These are phyloP conservation scores for Petrolisthes manimaculis DNA, from an alignment of 2,888 invertebrate genomes.

Conservation along the genomic window DNA sequence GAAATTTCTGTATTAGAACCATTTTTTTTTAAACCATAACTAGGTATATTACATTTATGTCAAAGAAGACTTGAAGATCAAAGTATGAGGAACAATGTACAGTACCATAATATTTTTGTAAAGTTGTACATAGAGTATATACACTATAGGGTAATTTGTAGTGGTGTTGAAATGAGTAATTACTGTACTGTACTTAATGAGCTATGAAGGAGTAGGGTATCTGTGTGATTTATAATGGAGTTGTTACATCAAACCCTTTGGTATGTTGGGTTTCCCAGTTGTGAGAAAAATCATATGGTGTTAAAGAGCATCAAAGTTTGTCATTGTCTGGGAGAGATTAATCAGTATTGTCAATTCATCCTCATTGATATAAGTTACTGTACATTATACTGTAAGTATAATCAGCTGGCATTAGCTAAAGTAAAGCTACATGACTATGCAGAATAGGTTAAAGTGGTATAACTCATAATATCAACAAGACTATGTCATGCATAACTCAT, in stretches of 20 bases:
- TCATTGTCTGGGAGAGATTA: no score
- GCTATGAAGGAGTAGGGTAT: neutral
- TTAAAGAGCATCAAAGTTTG: no score
- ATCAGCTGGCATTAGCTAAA: no score
- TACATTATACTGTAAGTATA: no score
- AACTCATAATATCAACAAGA: no score
- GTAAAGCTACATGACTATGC: no score
- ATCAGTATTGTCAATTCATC: no score
- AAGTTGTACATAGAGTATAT: conserved; percentile 40
- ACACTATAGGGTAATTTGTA: conserved; percentile 29
- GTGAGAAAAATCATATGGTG: no score
- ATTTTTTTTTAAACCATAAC: conserved; percentile 33
- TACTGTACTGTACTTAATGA: neutral
- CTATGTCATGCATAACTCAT: no score
- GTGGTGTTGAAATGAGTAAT: neutral
- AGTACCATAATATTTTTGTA: conserved; percentile 45
- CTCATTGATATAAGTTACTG: no score
- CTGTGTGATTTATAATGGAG: neutral
- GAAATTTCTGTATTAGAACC: conserved; percentile 27
- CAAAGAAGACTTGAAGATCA: conserved; percentile 32
- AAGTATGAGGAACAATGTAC: conserved; percentile 33
- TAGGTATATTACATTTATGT: neutral
- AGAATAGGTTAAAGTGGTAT: no score
- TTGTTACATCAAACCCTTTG: neutral
- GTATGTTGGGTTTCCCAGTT: no score